These are phyloP conservation scores for Tichodroma muraria DNA, from an alignment of 2,113 vertebrate genomes.

Conservation along the genomic window DNA sequence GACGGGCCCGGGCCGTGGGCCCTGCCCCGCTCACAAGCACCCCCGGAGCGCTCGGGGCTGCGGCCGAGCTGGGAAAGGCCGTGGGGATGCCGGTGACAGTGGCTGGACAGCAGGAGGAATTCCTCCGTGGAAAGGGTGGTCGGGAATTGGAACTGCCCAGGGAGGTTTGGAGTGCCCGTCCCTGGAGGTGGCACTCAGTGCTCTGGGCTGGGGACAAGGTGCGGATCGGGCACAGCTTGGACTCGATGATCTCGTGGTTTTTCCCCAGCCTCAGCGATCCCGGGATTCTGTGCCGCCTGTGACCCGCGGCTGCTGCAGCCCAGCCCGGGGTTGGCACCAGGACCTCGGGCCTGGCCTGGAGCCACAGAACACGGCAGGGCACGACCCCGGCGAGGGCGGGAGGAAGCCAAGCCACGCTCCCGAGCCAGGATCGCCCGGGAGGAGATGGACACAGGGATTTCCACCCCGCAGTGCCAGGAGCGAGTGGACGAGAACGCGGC, in stretches of 20 bases:
- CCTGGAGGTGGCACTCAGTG: neutral
- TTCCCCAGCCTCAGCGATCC: fast-evolving
- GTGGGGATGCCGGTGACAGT: neutral
- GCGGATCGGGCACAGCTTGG: fast-evolving
- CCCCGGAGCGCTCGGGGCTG: too few relatives aligned
- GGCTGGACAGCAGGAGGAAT: neutral
- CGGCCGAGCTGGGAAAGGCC: neutral
- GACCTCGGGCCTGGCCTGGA: neutral
- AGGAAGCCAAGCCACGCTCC: too few relatives aligned
- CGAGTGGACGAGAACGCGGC: too few relatives aligned
- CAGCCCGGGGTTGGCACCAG: too few relatives aligned
- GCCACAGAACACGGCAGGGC: neutral
- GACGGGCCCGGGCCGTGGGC: too few relatives aligned
- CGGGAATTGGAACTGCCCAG: neutral
- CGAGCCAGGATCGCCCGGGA: too few relatives aligned
- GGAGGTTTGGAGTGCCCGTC: neutral
- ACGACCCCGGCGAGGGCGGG: too few relatives aligned
- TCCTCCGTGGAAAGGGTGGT: neutral
- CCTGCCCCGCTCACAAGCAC: neutral
- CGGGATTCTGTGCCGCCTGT: fast-evolving
- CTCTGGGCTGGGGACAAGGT: neutral
- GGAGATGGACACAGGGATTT: too few relatives aligned
- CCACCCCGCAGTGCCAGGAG: neutral
- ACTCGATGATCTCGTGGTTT: fast-evolving
- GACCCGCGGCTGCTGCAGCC: too few relatives aligned